Percentiles rank a stretch among this genome's conserved stretches.
phyloP scores from a whole-genome alignment of 1,140 invertebrate species.

The Pseudomyrmex sp. region DNA sequence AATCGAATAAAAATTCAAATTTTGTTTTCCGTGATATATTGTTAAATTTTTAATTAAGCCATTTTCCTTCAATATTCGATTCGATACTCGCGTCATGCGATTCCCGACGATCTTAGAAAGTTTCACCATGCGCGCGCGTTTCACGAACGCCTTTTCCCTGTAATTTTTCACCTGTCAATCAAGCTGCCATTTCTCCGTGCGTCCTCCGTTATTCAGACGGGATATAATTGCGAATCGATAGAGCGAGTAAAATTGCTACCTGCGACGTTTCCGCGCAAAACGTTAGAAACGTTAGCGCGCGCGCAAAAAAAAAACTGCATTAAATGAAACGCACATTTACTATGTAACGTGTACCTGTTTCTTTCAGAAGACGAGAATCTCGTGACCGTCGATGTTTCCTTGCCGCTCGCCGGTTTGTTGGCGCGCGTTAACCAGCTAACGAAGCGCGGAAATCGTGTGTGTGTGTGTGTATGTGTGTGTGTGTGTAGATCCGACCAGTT shows the following conservation, averaged over 20 bases:
- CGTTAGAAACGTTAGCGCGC: neutral
- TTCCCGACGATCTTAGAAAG: constrained; percentile 23
- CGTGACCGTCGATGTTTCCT: neutral
- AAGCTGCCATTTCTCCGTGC: constrained; percentile 22
- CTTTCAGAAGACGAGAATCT: neutral
- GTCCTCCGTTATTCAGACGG: constrained; percentile 26
- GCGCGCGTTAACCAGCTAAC: neutral
- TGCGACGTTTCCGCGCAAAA: neutral
- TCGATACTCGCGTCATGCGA: neutral
- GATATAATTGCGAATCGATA: constrained; percentile 54
- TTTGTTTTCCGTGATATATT: no score
- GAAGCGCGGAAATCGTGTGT: neutral
- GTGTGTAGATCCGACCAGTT: constrained; percentile 9
- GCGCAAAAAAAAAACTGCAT: neutral
- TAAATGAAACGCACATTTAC: no score
- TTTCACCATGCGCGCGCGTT: neutral
- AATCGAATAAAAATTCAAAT: no score
- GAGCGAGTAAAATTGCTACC: constrained; percentile 22
- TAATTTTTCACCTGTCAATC: constrained; percentile 45
- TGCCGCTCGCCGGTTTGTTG: neutral
- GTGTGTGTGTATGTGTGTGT: neutral
- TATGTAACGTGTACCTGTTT: neutral
- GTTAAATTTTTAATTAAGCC: no score
- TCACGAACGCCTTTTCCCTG: neutral
- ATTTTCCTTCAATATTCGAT: neutral